Percentiles rank a stretch among this genome's conserved stretches.
Conservation (phyloP, 2,113 vertebrate genomes). For the Dicrurus megarhynchus region DNA sequence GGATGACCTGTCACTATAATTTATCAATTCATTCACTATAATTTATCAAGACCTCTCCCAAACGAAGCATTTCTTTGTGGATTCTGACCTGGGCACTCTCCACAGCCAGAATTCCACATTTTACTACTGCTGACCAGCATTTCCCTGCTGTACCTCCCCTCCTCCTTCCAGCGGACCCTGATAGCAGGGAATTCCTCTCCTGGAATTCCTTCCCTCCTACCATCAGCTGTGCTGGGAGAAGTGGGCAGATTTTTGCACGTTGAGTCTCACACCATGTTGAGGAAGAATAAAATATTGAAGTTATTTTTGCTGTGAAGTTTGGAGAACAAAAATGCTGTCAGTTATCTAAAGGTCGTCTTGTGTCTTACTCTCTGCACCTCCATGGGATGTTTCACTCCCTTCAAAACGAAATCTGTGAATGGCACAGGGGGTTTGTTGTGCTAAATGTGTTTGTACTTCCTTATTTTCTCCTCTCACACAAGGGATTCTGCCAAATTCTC, state of each 20-base stretch:
- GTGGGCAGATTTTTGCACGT: neutral
- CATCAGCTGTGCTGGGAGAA: neutral
- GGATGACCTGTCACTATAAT: neutral
- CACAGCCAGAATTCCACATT: neutral
- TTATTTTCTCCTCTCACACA: neutral
- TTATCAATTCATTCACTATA: neutral
- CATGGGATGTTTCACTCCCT: accelerated
- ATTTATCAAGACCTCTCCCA: slow-evolving; percentile 9
- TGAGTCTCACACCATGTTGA: neutral
- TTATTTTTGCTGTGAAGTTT: neutral
- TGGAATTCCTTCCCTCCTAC: neutral
- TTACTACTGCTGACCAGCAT: neutral
- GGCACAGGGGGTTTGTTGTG: neutral
- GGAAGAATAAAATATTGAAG: neutral
- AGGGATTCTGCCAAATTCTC: neutral
- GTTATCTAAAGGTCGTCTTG: accelerated
- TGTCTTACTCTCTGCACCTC: neutral
- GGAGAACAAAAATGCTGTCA: neutral
- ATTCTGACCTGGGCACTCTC: neutral
- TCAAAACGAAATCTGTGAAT: neutral
- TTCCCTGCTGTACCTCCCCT: neutral
- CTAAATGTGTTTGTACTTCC: neutral
- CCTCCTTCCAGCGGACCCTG: neutral
- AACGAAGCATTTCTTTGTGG: neutral
- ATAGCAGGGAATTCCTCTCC: neutral